Base-by-base conservation (phyloP, 2,888 invertebrate genomes). In the Lasioglossum zephyrum region DNA sequence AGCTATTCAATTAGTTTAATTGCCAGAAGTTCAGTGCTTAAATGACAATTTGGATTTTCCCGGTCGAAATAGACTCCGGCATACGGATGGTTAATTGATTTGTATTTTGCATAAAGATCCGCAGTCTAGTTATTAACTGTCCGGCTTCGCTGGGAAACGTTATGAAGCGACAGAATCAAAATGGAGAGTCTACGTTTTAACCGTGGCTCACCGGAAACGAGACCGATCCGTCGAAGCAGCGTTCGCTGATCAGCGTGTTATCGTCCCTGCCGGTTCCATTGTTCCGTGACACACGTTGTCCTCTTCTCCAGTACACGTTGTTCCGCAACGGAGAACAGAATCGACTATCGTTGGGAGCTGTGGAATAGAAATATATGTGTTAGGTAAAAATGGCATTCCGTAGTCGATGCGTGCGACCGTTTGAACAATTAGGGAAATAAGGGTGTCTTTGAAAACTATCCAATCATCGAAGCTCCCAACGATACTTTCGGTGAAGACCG, bases 251-350 rank as follows among this genome's bases (percentile, higher is more conserved):
- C 26, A 26, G n/a, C 79, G 66, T n/a, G 57, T n/a, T 73, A 57
- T 73, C 47, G 44, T 77, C 41, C 9, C 77, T 47, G 26, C 57
- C 26, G 57, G 70, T 57, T 39, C 66, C 49, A 47, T 39, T 83
- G 18, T 79, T 75, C 82, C 79, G 57, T 72, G 74, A 74, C 81
- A 78, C 80, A 66, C 83, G 39, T 57, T 47, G 47, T 75, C 81
- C 80, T 39, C 57, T 57, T 31, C 31, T 57, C 80, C 79, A 13
- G 36, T 72, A 73, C 31, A 75, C 44, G 76, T 86, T 82, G 63
- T 72, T 85, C 80, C 84, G 73, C 78, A 77, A 76, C 87, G 88
- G 82, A 88, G 90, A 89, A 84, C 88, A 86, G 88, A 85, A 78
- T 79, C 47, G 66, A 72, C 53, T 22, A n/a, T 53, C 53, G 53